Evolutionary conservation across 2,113 vertebrate genomes (phyloP), one percentile per base, ranked within the genome.

Genomic region (Pavo muticus): DNA sequence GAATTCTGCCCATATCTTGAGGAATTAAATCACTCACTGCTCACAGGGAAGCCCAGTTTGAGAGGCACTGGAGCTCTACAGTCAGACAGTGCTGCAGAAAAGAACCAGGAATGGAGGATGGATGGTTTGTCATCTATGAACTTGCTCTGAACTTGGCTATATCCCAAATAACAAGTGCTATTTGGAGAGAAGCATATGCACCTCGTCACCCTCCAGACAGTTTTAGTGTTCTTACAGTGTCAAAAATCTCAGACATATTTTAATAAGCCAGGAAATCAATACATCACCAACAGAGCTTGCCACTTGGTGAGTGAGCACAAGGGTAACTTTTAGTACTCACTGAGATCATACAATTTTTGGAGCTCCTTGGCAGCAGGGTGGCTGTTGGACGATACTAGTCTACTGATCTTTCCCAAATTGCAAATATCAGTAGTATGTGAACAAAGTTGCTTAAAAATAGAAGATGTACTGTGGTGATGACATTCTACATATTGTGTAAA

Each of bases 401-500:
- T 89, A 81, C 87, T 48, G 40, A 87, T 85, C 68, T 69, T 63
- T 65, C 85, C 88, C 54, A 94, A 95, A 78, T 5, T 63, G 81
- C 63, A 91, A 93, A 77, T 87, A 95, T 15, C 57, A 78, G 81
- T 23, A 85, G 77, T 44, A 89, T 56, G 70, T 25, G 91, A 92
- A 84, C 45, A 89, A 94, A 93, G 37, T 65, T 68, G 70, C 76
- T 92, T 81, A 95, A 94, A 96, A 96, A 96, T 76, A 96, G 90
- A 90, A 87, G 64, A 88, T 60, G 83, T 64, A 73, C 72, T 90
- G 83, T 40, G 65, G 79, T 86, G 90, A 72, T 93, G 92, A 82
- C 86, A 93, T 95, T 92, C 80, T 77, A 84, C 92, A 93, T 92
- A 95, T 84, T 92, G 95, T 78, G 84, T 69, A 81, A 94, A 92